A percentile compares a stretch with the other conserved stretches of the same genome.
phyloP scores from a whole-genome alignment of 2,888 invertebrate species.

The Fabriciana adippe region DNA sequence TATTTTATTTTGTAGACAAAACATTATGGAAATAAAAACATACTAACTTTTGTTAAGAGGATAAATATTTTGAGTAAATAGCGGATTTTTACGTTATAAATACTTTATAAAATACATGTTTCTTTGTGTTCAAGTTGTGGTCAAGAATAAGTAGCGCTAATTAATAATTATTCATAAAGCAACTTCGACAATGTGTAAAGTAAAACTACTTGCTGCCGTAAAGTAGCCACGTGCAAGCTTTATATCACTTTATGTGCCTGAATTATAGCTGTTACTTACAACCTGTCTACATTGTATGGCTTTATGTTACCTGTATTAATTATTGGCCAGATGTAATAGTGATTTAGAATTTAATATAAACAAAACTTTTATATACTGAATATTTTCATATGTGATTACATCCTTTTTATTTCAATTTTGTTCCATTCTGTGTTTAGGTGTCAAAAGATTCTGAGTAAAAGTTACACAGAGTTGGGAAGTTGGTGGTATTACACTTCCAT shows the following conservation, averaged over 20 bases:
- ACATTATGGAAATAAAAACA: no score
- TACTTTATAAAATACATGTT: not conserved
- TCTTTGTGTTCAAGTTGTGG: not conserved
- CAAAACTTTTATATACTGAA: no score
- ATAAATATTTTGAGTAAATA: no score
- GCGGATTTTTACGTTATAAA: not conserved
- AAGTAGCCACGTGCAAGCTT: slow-evolving; percentile 21
- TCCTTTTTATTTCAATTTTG: no score
- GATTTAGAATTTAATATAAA: not conserved
- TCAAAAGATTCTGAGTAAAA: no score
- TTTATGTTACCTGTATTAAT: slow-evolving; percentile 6
- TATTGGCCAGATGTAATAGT: not conserved
- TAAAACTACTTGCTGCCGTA: slow-evolving; percentile 6
- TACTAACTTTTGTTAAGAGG: no score
- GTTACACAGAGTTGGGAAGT: no score
- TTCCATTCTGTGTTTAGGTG: no score
- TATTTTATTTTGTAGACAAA: no score
- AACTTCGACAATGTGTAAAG: slow-evolving; percentile 17
- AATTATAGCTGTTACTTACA: slow-evolving; percentile 32
- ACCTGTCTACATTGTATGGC: slow-evolving; percentile 15
- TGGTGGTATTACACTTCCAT: no score
- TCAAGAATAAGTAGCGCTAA: not conserved
- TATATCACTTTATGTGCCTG: slow-evolving; percentile 30
- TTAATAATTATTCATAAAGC: slow-evolving; percentile 19
- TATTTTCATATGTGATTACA: no score